phyloP scores from a whole-genome alignment of 1,140 invertebrate species.

The Conus ventricosus region DNA sequence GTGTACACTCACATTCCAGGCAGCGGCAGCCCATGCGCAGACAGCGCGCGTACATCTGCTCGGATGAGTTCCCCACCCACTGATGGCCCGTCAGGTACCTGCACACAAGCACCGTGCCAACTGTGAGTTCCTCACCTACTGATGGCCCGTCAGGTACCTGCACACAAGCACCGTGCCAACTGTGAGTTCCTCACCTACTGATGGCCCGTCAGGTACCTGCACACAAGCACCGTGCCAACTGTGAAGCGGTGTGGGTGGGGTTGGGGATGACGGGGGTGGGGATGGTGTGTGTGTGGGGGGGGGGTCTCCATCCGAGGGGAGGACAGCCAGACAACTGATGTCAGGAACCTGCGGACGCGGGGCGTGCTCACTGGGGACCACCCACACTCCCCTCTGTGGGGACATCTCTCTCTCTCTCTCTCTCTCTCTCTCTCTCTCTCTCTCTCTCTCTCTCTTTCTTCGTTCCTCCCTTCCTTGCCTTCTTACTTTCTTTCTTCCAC shows the following conservation, averaged over 20 bases:
- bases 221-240: neutral
- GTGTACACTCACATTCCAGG: constrained; percentile 82
- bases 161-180: neutral
- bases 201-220: constrained; percentile 94
- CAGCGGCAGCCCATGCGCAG: constrained; percentile 93
- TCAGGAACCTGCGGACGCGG: too few species aligned
- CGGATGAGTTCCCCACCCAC: constrained; percentile 94
- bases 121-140: constrained; percentile 92
- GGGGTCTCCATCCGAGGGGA: too few species aligned
- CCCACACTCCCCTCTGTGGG: too few species aligned
- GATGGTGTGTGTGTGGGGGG: too few species aligned
- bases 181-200: constrained; percentile 94
- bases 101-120: neutral
- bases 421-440: too few species aligned
- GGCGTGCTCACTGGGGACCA: too few species aligned
- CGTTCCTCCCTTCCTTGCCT: too few species aligned
- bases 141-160: constrained; percentile 96
- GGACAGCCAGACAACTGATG: too few species aligned
- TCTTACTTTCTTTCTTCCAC: too few species aligned
- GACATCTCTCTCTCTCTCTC: too few species aligned
- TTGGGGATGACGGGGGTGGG: too few species aligned
- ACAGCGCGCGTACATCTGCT: constrained; percentile 94
- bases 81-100: constrained; percentile 98
- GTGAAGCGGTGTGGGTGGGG: constrained; percentile 78
- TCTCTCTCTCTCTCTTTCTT: too few species aligned